Percentiles rank a stretch among this genome's conserved stretches.
phyloP scores from a whole-genome alignment of 2,888 invertebrate species.

The Drosophila falleni region DNA sequence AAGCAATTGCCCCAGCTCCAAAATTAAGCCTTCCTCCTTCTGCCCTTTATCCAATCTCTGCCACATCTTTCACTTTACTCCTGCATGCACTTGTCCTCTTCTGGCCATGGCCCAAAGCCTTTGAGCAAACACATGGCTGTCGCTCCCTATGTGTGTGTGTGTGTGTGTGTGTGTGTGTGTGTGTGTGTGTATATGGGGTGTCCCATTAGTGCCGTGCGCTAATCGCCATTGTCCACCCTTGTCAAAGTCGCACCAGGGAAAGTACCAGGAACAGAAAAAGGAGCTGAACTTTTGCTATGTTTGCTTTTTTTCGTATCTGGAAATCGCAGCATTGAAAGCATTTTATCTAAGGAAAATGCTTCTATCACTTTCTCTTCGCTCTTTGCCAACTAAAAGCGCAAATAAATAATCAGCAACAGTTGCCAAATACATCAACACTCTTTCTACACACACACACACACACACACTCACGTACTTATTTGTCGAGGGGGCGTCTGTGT shows the following conservation, averaged over 20 bases:
- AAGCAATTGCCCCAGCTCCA: slow-evolving; percentile 54
- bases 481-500: not conserved
- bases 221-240: slow-evolving; percentile 81
- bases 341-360: slow-evolving; percentile 41
- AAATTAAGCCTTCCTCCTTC: not conserved
- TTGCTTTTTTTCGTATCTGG: slow-evolving; percentile 21
- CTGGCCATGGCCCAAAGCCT: slow-evolving; percentile 54
- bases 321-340: slow-evolving; percentile 43
- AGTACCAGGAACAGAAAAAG: not conserved
- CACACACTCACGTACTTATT: not conserved
- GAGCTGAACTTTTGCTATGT: slow-evolving; percentile 6
- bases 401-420: slow-evolving; percentile 80
- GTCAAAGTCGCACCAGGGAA: slow-evolving; percentile 58
- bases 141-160: not conserved
- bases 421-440: slow-evolving; percentile 76
- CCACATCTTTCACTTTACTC: slow-evolving; percentile 56
- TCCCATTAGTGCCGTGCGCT: slow-evolving; percentile 77
- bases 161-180: slow-evolving; percentile 10
- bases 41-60: slow-evolving; percentile 36
- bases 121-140: slow-evolving; percentile 76
- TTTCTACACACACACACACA: slow-evolving; percentile 8
- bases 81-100: slow-evolving; percentile 47
- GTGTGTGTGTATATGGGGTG: slow-evolving; percentile 18
- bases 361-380: slow-evolving; percentile 10
- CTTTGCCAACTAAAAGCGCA: slow-evolving; percentile 69